Percentiles rank a stretch among this genome's conserved stretches.
These are phyloP conservation scores for Enteromius viviparus DNA, from an alignment of 2,797 vertebrate species.

Conservation along the genomic window DNA sequence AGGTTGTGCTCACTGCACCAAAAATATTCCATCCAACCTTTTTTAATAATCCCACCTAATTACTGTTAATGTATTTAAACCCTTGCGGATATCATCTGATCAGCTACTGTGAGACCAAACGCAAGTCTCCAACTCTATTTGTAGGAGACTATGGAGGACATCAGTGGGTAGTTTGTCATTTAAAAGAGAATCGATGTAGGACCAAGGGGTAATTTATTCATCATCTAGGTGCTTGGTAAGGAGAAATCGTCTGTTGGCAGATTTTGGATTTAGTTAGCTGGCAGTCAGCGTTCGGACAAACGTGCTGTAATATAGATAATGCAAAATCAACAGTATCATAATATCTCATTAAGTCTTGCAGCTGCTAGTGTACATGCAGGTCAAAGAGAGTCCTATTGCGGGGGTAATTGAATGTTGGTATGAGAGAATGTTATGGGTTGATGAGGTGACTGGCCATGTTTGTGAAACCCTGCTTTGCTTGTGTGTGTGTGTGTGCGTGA, in stretches of 20 bases:
- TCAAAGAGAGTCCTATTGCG: slow-evolving; percentile 5
- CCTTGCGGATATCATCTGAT: slow-evolving; percentile 10
- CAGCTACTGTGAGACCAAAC: slow-evolving; percentile 28
- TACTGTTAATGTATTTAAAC: slow-evolving; percentile 34
- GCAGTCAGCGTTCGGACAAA: slow-evolving; percentile 69
- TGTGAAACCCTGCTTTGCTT: slow-evolving; percentile 43
- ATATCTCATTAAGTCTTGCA: slow-evolving; percentile 44
- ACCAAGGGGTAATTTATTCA: slow-evolving; percentile 51
- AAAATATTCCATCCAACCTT: slow-evolving; percentile 31
- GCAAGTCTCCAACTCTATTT: slow-evolving; percentile 19
- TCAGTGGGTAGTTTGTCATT: slow-evolving; percentile 47
- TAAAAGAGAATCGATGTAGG: slow-evolving; percentile 42
- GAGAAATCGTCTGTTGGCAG: slow-evolving; percentile 71
- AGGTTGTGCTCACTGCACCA: slow-evolving; percentile 43
- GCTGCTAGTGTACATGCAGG: slow-evolving; percentile 6
- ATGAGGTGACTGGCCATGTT: slow-evolving; percentile 17
- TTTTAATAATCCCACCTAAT: slow-evolving; percentile 42
- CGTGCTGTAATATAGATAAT: slow-evolving; percentile 47
- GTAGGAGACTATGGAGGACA: slow-evolving; percentile 21
- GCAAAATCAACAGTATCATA: slow-evolving; percentile 46
- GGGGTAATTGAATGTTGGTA: slow-evolving; percentile 41
- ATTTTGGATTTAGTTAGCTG: slow-evolving; percentile 69
- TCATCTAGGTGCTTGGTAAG: slow-evolving; percentile 27
- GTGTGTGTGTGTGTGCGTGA: slow-evolving; percentile 24
- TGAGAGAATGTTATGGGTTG: slow-evolving; percentile 27